A percentile compares a stretch with the other conserved stretches of the same genome.
These are phyloP conservation scores for Elgaria multicarinata DNA, from an alignment of 2,113 vertebrate species.

Conservation along the genomic window DNA sequence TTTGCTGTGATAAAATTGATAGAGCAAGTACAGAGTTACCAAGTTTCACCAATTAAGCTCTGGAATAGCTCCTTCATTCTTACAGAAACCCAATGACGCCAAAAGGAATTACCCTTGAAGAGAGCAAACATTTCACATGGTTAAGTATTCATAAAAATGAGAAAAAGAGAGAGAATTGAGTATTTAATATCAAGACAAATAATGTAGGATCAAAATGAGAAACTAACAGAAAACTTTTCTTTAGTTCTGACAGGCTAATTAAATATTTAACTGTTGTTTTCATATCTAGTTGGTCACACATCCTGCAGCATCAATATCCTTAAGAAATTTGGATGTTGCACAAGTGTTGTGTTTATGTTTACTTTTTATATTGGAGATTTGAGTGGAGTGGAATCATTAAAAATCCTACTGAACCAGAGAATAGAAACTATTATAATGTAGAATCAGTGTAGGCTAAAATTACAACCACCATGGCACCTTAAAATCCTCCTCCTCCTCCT, in stretches of 20 bases:
- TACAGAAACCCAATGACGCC: constrained; percentile 54
- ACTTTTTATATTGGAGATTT: constrained; percentile 37
- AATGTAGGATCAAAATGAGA: constrained; percentile 47
- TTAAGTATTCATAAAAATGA: constrained; percentile 65
- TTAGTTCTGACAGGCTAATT: constrained; percentile 29
- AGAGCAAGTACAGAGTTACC: constrained; percentile 51
- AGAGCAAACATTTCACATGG: constrained; percentile 63
- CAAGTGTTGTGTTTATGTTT: constrained; percentile 5
- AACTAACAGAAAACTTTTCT: constrained; percentile 37
- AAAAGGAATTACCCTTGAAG: constrained; percentile 58
- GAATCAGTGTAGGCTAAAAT: not conserved
- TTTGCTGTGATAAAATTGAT: constrained; percentile 66
- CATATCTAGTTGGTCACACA: constrained; percentile 52
- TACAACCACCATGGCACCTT: not conserved
- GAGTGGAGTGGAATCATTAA: not conserved
- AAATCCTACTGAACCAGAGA: not conserved
- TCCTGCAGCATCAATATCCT: constrained; percentile 34
- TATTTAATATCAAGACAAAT: constrained; percentile 52
- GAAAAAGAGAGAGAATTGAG: constrained; percentile 38
- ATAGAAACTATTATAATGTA: not conserved
- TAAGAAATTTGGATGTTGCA: constrained; percentile 10
- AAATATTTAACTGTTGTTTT: constrained; percentile 50
- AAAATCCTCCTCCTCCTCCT: too few relatives aligned
- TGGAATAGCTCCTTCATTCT: constrained; percentile 57
- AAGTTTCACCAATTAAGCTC: constrained; percentile 63